Conservation (phyloP, 2,113 vertebrate species). For the Strix uralensis region DNA sequence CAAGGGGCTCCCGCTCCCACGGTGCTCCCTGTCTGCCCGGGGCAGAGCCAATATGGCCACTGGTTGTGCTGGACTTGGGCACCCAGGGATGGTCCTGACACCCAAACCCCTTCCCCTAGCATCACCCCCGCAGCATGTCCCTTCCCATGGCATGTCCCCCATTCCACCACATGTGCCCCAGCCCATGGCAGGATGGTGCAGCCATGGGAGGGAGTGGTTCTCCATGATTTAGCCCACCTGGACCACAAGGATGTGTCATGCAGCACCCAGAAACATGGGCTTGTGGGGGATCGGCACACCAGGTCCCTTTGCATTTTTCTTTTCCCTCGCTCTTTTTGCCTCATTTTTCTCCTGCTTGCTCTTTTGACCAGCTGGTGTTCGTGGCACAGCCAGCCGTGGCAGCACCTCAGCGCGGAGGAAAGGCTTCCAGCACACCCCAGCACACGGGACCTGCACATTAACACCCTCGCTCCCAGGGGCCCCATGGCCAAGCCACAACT, state of each 20-base stretch:
- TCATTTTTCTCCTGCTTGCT: not conserved
- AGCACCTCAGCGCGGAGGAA: not conserved
- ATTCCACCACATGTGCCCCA: not conserved
- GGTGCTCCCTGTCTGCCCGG: not conserved
- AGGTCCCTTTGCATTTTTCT: not conserved
- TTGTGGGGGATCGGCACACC: rapidly evolving
- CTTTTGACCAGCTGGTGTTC: not conserved
- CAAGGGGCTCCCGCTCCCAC: rapidly evolving
- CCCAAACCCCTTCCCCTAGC: not conserved
- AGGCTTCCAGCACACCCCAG: not conserved
- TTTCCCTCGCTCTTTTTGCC: not conserved
- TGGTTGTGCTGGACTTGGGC: not conserved
- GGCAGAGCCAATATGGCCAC: rapidly evolving
- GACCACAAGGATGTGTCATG: not conserved
- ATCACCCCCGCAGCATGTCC: not conserved
- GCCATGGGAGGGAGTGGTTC: not conserved
- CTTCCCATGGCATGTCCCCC: not conserved
- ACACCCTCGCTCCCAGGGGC: not conserved
- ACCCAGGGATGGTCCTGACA: not conserved
- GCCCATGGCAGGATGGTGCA: not conserved
- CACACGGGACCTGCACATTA: not conserved
- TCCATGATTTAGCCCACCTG: not conserved
- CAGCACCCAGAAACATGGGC: not conserved
- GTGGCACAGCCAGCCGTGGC: not conserved
- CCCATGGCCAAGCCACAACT: not conserved